Base-by-base conservation (phyloP, 2,797 vertebrate genomes). In the Catostomus latipinnis region DNA sequence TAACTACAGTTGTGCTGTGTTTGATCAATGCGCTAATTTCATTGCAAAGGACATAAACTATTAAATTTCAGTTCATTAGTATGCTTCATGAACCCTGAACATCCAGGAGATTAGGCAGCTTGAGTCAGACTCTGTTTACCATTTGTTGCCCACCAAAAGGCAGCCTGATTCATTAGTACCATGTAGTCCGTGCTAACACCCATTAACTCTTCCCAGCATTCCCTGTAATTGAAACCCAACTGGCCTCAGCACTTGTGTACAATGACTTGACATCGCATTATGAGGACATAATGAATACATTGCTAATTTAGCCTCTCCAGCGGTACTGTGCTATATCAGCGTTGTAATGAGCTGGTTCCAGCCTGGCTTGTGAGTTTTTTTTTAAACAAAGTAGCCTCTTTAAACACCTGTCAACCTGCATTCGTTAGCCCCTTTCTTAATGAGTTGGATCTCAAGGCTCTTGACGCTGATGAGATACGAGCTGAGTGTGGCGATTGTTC, bases 391-490 rank as follows among this genome's bases (percentile, higher is more conserved):
- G 34, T 16, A 60, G 66, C 76, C 76, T 82, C 60, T 70, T 60
- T 65, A 60, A 60, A 72, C 80, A 80, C 68, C 81, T 75, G 70
- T 82, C 81, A 80, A 65, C 77, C 70, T 43, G 70, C 74, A 77
- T 85, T 73, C 74, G 57, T 82, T 85, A 80, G 73, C 56, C 69
- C 81, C 46, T 58, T 82, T 45, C 70, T 74, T 85, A 85, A 85
- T 85, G 76, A 78, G 58, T 48, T 8, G 69, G 67, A 58, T 79
- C 77, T 80, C 62, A 72, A 72, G 80, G 83, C 80, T 46, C 34
- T 63, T 8, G 73, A 71, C 61, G 80, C 57, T 88, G 87, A 91
- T 87, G 66, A 91, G 87, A 91, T 89, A 53, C 66, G 58, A 86
- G 86, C 85, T 86, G 88, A 90, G 78, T 8, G 82, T 76, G 84